These are phyloP conservation scores for Drosophila greeni DNA, from an alignment of 2,888 invertebrate species.

Conservation along the genomic window DNA sequence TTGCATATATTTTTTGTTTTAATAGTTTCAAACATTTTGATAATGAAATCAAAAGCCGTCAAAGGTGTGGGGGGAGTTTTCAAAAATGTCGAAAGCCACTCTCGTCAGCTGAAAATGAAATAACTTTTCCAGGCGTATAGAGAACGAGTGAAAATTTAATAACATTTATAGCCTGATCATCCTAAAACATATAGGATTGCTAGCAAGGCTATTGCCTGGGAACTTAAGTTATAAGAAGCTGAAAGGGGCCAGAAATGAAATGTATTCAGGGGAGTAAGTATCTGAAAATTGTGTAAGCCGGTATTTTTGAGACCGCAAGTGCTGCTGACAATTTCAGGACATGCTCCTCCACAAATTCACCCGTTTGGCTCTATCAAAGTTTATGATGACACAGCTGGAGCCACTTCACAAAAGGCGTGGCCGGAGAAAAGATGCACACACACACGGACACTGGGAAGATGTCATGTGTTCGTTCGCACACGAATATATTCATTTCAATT, in stretches of 20 bases:
- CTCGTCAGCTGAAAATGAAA: conserved; percentile 6
- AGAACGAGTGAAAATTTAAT: conserved; percentile 1
- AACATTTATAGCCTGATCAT: not conserved
- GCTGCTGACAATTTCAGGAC: conserved; percentile 6
- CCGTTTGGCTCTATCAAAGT: conserved; percentile 32
- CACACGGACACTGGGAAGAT: conserved; percentile 13
- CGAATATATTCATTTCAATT: conserved; percentile 66
- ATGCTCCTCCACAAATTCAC: conserved; percentile 3
- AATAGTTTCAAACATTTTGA: conserved; percentile 18
- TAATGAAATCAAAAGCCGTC: conserved; percentile 22
- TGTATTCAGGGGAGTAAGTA: not conserved
- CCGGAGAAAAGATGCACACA: conserved; percentile 2
- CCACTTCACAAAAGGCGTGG: conserved; percentile 44
- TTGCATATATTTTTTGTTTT: not conserved
- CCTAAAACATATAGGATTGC: not conserved
- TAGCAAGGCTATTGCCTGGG: not conserved
- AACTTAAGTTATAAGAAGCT: not conserved
- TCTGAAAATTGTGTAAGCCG: conserved; percentile 12
- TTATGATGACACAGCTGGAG: conserved; percentile 45
- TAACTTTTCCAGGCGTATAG: not conserved
- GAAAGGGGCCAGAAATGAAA: not conserved
- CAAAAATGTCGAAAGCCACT: not conserved
- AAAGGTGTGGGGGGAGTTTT: not conserved
- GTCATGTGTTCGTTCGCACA: conserved; percentile 26
- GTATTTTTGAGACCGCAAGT: conserved; percentile 9